Evolutionary conservation across 2,113 vertebrate species (phyloP), one percentile per base, ranked within the genome.

Genomic region (Sinocyclocheilus maitianheensis): DNA sequence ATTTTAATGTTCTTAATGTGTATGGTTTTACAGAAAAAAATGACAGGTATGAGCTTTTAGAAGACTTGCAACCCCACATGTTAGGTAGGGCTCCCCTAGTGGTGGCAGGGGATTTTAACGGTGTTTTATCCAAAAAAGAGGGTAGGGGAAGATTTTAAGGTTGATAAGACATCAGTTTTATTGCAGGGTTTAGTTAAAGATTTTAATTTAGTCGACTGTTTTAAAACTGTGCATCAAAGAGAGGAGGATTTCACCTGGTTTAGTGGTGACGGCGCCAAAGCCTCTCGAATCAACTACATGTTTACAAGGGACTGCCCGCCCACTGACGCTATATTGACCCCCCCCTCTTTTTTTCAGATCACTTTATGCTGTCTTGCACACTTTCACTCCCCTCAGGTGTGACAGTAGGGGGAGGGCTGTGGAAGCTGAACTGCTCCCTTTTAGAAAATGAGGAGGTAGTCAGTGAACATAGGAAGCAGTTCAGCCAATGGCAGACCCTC

Each of bases 391-490:
- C 67, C 34, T 5, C 10, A 0, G 77, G 65, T 37, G 26, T 85
- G 60, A 82, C 74, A 0, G 26, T 62, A 55, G 89, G 89, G 0
- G 72, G 62, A 30, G 81, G 77, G 30, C n/a, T 84, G 24, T 90
- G 82, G 87, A 90, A 77, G 55, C 82, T 87, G 48, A 89, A 89
- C 65, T 77, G 84, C 3, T 85, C 83, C 40, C 62, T 81, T 0
- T 78, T 87, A 3, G 11, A 87, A 2, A 78, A 89, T 7, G 58
- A 77, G 14, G 46, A 26, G 0, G 12, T 84, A 1, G 24, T 20
- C 0, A 7, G 2, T 0, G 6, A 67, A 0, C 30, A 67, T 1
- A 30, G 63, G 13, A 26, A 67, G 13, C 26, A 69, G 26, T 87
- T 30, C 24, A 77, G 55, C n/a, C 14, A 43, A 4, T 90, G 87